These are phyloP conservation scores for Erinaceus europaeus DNA, from an alignment of 2,113 vertebrate species.

Conservation along the genomic window DNA sequence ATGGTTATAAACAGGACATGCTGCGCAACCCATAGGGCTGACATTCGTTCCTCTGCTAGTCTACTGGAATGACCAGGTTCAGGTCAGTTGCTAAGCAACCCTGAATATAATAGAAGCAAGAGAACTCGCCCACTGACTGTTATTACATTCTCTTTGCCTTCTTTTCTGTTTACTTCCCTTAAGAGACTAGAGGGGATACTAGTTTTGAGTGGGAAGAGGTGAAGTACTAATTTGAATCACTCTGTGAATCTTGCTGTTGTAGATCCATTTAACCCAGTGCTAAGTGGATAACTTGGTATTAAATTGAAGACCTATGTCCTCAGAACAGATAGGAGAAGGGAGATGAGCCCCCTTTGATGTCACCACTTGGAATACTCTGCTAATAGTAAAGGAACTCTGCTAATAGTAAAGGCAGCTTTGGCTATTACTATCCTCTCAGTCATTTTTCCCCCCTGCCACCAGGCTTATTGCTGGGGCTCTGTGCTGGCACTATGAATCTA, in stretches of 20 bases:
- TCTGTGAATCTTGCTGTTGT: neutral
- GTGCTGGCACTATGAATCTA: too few species aligned
- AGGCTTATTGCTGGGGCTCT: too few species aligned
- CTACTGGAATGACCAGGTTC: neutral
- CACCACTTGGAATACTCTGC: neutral
- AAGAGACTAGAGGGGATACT: neutral
- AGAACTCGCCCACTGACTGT: neutral
- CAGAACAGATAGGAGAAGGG: neutral
- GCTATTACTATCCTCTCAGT: neutral
- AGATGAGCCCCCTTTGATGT: neutral
- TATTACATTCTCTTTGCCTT: neutral
- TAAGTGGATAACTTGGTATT: neutral
- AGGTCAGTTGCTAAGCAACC: slow-evolving; percentile 48
- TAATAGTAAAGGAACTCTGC: neutral
- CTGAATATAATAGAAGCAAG: slow-evolving; percentile 39
- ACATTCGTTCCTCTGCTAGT: slow-evolving; percentile 25
- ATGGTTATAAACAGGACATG: slow-evolving; percentile 17
- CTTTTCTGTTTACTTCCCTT: neutral
- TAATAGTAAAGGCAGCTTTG: neutral
- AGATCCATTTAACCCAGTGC: neutral
- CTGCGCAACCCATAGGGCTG: neutral
- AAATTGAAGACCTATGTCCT: neutral
- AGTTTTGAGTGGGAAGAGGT: neutral
- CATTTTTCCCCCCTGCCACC: too few species aligned
- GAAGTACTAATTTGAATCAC: slow-evolving; percentile 15